phyloP scores from a whole-genome alignment of 1,140 invertebrate species.

The Plodia interpunctella region DNA sequence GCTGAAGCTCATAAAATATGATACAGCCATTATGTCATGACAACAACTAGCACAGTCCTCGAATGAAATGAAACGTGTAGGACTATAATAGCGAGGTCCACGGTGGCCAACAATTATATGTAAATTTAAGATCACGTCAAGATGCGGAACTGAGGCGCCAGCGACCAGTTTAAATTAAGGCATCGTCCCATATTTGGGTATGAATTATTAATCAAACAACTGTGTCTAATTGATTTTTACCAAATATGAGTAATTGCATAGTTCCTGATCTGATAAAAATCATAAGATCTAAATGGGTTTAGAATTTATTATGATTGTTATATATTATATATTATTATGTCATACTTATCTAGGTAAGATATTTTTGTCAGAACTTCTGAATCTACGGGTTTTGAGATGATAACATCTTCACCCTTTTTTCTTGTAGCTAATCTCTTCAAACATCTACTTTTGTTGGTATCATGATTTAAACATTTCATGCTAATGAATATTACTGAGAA shows the following conservation, averaged over 20 bases:
- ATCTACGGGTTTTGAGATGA: too few species aligned
- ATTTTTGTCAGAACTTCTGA: background rate
- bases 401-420: too few species aligned
- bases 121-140: conserved; percentile 28
- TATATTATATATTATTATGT: too few species aligned
- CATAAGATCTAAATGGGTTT: background rate
- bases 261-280: conserved; percentile 8
- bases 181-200: conserved; percentile 28
- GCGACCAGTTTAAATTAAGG: conserved; percentile 39
- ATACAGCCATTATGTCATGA: background rate
- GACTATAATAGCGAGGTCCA: conserved; percentile 10
- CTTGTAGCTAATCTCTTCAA: too few species aligned
- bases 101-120: conserved; percentile 28
- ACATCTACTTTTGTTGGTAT: too few species aligned
- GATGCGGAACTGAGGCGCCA: conserved; percentile 28
- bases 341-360: too few species aligned
- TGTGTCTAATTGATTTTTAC: conserved; percentile 25
- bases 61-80: conserved; percentile 11
- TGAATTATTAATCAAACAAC: conserved; percentile 16
- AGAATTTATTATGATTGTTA: background rate
- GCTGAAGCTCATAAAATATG: background rate
- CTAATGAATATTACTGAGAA: too few species aligned
- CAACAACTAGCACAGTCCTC: background rate
- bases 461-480: too few species aligned
- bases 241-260: conserved; percentile 18